Percentiles rank a stretch among this genome's conserved stretches.
Evolutionary conservation across 2,113 vertebrate species (phyloP).

Genomic region (Pachyramphus minor): DNA sequence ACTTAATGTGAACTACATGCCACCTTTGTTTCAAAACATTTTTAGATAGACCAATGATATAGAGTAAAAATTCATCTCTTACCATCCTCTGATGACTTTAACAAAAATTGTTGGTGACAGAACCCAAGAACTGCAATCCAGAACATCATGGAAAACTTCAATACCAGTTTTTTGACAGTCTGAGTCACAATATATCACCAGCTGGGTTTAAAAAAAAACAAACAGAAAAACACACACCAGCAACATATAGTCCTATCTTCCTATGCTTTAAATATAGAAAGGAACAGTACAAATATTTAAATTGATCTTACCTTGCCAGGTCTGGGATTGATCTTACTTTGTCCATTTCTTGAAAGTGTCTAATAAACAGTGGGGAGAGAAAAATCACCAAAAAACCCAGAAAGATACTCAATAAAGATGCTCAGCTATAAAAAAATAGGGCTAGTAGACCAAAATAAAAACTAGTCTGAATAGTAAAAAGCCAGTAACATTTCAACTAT

Average conservation of each 20-base stretch:
- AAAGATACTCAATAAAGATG: not conserved
- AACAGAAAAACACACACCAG: not conserved
- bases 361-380: conserved; percentile 37
- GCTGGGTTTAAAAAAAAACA: conserved; percentile 63
- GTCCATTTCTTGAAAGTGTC: conserved; percentile 65
- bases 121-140: conserved; percentile 81
- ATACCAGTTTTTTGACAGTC: conserved; percentile 65
- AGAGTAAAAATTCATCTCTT: conserved; percentile 30
- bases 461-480: not conserved
- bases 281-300: not conserved
- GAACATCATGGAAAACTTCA: conserved; percentile 81
- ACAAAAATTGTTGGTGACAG: conserved; percentile 84
- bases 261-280: not conserved
- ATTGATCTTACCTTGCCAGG: conserved; percentile 85
- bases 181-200: conserved; percentile 79
- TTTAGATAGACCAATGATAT: not conserved
- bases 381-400: not conserved
- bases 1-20: not conserved
- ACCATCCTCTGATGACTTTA: conserved; percentile 93
- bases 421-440: not conserved
- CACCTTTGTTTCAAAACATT: not conserved
- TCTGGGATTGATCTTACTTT: conserved; percentile 83
- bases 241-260: not conserved
- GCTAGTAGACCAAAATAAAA: not conserved
- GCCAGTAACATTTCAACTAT: not conserved